Evolutionary conservation across 2,888 invertebrate genomes (phyloP), one percentile per base, ranked within the genome.

Genomic region (Acanthosepion esculentum): DNA sequence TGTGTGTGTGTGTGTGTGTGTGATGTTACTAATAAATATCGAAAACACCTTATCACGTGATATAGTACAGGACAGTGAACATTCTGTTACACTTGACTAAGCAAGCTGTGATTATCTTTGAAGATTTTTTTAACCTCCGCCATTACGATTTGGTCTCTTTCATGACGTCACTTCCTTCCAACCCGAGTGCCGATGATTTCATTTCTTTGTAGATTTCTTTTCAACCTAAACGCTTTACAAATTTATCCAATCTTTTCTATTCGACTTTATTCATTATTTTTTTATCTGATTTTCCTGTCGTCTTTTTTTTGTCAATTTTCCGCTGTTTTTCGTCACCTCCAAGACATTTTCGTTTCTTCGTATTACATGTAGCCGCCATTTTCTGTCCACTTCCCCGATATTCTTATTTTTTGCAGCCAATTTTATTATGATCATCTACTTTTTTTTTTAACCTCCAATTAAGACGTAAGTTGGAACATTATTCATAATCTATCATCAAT

Each of bases 311-410:
- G 78, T 78, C 78, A 78, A 78, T 78, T 78, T 78, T n/a, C n/a
- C n/a, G n/a, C 78, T n/a, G n/a, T 78, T 78, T 78, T n/a, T 78
- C n/a, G n/a, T 78, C 78, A 29, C n/a, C n/a, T 78, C n/a, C 78
- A 29, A 55, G 78, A 78, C n/a, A 78, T 78, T 78, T 78, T 78
- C n/a, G n/a, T n/a, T 78, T 78, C 78, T 78, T 78, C 29, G n/a
- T 78, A 10, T 78, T n/a, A 29, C 8, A 8, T 55, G 5, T 78
- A 1, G 78, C 78, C 78, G 78, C 78, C 78, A 78, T 78, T 78
- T 78, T 78, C n/a, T 78, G 78, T 78, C n/a, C n/a, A 55, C n/a
- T 78, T 78, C 18, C n/a, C 2, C 78, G n/a, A 78, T 78, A n/a
- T 78, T n/a, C 78, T 8, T n/a, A 10, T 78, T n/a, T n/a, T n/a